phyloP scores from a whole-genome alignment of 2,797 vertebrate species.

The Rousettus madagascariensis region DNA sequence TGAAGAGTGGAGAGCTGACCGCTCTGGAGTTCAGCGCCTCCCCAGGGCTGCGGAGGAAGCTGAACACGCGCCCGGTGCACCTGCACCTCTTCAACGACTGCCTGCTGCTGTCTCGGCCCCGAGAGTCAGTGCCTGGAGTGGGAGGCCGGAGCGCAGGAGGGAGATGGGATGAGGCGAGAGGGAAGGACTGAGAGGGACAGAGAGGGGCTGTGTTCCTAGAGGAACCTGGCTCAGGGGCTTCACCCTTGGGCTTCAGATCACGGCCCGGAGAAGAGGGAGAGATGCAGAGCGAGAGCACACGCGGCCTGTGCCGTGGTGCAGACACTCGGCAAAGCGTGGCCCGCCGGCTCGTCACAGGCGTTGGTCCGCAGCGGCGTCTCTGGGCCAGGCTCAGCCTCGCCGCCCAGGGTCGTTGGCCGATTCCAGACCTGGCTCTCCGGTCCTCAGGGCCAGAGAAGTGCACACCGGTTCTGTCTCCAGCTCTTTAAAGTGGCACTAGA shows the following conservation, averaged over 20 bases:
- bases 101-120: conserved; percentile 93
- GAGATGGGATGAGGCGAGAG: background rate
- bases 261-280: background rate
- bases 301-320: accelerated
- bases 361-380: background rate
- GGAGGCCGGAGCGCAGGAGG: background rate
- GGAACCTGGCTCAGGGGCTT: conserved; percentile 16
- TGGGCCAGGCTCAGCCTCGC: background rate
- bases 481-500: background rate
- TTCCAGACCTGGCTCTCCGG: background rate
- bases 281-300: background rate
- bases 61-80: conserved; percentile 90
- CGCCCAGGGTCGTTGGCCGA: background rate
- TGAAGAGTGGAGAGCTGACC: conserved; percentile 90
- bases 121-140: conserved; percentile 90
- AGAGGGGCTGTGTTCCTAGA: background rate
- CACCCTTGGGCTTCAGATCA: background rate
- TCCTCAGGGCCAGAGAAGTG: background rate
- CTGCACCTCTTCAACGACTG: conserved; percentile 98
- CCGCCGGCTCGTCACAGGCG: accelerated
- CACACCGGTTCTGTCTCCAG: background rate
- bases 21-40: conserved; percentile 83
- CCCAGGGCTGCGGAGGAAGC: conserved; percentile 89
- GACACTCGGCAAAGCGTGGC: background rate
- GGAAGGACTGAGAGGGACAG: background rate